phyloP scores from a whole-genome alignment of 2,888 invertebrate genomes.

The Sphinx pinastri region DNA sequence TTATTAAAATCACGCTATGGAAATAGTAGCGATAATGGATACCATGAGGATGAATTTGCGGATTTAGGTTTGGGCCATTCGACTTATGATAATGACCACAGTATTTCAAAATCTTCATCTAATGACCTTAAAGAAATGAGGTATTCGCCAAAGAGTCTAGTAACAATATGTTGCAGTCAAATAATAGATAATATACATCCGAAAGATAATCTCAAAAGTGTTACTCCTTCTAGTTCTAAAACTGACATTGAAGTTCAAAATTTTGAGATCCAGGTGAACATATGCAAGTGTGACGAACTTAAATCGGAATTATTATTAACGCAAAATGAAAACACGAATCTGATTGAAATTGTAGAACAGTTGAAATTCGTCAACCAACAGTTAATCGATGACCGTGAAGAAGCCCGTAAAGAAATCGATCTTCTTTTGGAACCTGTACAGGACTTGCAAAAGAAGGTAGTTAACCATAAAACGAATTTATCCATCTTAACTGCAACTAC shows the following conservation, averaged over 20 bases:
- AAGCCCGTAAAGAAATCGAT: constrained; percentile 59
- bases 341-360: constrained; percentile 48
- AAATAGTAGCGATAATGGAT: background rate
- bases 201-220: constrained; percentile 46
- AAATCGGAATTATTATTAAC: constrained; percentile 41
- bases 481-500: constrained; percentile 75
- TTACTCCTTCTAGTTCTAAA: constrained; percentile 42
- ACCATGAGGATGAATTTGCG: background rate
- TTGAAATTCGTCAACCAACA: constrained; percentile 52
- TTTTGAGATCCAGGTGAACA: constrained; percentile 34
- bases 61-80: background rate
- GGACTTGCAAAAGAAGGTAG: constrained; percentile 70
- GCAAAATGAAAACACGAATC: constrained; percentile 52
- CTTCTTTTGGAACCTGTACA: constrained; percentile 59
- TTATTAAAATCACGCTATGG: constrained; percentile 46
- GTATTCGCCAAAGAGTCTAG: constrained; percentile 62
- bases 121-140: constrained; percentile 38
- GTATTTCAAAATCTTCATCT: background rate
- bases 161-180: constrained; percentile 66
- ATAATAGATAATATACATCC: constrained; percentile 57
- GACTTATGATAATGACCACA: background rate
- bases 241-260: constrained; percentile 35
- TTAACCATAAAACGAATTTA: constrained; percentile 70
- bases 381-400: constrained; percentile 60
- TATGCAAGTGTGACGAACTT: constrained; percentile 50